Conservation (phyloP, 2,888 invertebrate species). For the Melitaea athalia region DNA sequence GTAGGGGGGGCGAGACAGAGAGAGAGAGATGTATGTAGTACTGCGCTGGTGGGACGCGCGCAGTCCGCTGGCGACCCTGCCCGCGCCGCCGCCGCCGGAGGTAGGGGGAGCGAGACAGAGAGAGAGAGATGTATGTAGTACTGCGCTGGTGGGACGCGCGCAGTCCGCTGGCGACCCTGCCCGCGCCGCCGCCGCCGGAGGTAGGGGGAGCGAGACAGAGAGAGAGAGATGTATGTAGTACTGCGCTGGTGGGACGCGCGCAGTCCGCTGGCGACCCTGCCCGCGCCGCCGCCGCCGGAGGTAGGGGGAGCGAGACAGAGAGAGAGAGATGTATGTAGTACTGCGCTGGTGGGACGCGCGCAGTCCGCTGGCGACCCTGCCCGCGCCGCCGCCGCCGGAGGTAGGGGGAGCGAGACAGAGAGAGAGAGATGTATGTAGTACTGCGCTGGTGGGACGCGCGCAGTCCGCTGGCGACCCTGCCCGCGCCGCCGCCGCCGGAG, state of each 20-base stretch:
- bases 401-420: neutral
- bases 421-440: no score
- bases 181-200: neutral
- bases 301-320: neutral
- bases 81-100: constrained; percentile 6
- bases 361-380: neutral
- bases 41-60: no score
- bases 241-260: constrained; percentile 1
- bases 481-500: neutral
- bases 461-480: neutral
- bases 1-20: neutral
- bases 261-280: neutral
- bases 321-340: no score
- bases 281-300: neutral
- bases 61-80: neutral
- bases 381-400: neutral
- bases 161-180: neutral
- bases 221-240: no score
- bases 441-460: constrained; percentile 1
- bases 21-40: no score
- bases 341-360: constrained; percentile 1
- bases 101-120: no score
- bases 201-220: neutral
- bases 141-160: no score
- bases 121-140: no score